Evolutionary conservation across 2,888 invertebrate genomes (phyloP).

Genomic region (Melinopterus prodromus): DNA sequence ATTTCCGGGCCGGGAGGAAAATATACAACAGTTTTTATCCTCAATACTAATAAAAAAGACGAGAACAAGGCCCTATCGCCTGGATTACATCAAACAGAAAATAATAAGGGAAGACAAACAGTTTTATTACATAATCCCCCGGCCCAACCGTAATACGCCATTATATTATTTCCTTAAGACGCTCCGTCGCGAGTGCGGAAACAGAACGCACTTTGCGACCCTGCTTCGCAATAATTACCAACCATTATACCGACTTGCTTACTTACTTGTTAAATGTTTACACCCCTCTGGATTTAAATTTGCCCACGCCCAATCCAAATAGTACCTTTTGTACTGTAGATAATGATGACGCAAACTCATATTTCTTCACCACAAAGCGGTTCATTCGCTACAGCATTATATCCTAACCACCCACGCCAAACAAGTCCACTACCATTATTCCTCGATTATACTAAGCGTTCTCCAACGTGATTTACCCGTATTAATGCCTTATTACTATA

Average conservation of each 20-base stretch:
- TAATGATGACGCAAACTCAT: not conserved
- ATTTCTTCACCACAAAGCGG: not conserved
- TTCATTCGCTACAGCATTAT: not conserved
- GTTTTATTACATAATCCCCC: conserved; percentile 22
- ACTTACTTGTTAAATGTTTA: conserved; percentile 4
- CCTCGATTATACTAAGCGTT: not conserved
- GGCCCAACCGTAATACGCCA: not conserved
- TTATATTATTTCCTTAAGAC: conserved; percentile 4
- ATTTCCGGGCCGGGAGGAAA: not conserved
- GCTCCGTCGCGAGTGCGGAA: not conserved
- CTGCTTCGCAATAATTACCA: not conserved
- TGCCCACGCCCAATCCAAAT: conserved; percentile 4
- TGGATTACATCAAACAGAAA: conserved; percentile 13
- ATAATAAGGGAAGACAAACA: conserved; percentile 22
- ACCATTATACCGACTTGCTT: not conserved
- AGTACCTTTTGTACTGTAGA: not conserved
- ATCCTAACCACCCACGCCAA: not conserved
- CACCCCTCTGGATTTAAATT: conserved; percentile 4
- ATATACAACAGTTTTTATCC: conserved; percentile 14
- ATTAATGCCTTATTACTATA: not conserved
- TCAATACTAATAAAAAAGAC: conserved; percentile 20
- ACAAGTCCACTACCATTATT: not conserved
- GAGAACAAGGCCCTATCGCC: conserved; percentile 5
- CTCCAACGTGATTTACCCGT: not conserved
- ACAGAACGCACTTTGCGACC: not conserved